Conservation (phyloP, 2,888 invertebrate genomes). For the Coleophora deauratella region DNA sequence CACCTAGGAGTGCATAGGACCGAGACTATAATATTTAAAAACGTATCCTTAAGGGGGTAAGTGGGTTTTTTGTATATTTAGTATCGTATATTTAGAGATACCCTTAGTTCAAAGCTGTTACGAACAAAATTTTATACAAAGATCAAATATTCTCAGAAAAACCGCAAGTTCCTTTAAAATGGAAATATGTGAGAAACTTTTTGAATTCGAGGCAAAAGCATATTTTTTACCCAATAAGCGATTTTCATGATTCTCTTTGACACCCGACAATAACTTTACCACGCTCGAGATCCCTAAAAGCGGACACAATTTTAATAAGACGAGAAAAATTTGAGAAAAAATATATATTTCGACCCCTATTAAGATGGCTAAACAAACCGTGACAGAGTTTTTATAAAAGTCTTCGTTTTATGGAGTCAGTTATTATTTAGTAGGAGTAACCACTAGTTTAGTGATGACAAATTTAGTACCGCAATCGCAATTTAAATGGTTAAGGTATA, state of each 20-base stretch:
- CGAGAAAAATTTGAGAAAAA: slow-evolving; percentile 6
- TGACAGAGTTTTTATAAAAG: slow-evolving; percentile 39
- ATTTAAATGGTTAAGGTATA: too few relatives aligned
- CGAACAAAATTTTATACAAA: too few relatives aligned
- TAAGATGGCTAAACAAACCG: slow-evolving; percentile 56
- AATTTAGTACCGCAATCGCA: background rate
- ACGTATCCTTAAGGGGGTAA: too few relatives aligned
- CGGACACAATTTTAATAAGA: slow-evolving; percentile 14
- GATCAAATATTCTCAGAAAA: too few relatives aligned
- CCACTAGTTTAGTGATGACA: background rate
- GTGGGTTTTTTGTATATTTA: too few relatives aligned
- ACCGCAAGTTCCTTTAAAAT: too few relatives aligned
- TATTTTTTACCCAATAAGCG: slow-evolving; percentile 1
- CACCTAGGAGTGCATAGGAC: too few relatives aligned
- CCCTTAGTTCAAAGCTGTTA: too few relatives aligned
- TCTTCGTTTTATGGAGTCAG: slow-evolving; percentile 7
- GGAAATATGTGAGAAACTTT: too few relatives aligned
- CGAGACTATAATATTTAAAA: too few relatives aligned
- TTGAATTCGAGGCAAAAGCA: too few relatives aligned
- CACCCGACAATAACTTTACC: slow-evolving; percentile 19
- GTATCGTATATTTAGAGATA: too few relatives aligned
- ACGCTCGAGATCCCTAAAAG: slow-evolving; percentile 37
- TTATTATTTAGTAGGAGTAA: background rate
- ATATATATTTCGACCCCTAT: slow-evolving; percentile 27
- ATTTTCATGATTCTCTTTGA: slow-evolving; percentile 4